phyloP scores from a whole-genome alignment of 2,797 vertebrate genomes.

The Dallia pectoralis region DNA sequence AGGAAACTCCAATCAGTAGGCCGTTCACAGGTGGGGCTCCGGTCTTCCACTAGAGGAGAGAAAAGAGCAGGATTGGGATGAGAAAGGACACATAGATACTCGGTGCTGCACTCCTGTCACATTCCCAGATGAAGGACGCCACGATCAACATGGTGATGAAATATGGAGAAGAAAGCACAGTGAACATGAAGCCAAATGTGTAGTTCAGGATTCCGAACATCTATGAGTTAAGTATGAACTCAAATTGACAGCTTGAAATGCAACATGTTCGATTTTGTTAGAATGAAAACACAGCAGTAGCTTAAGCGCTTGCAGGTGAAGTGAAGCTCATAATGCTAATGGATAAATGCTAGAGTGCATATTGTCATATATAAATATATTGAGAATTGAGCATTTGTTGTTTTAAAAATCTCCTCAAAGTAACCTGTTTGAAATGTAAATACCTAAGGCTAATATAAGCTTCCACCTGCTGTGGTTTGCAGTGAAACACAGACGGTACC shows the following conservation, averaged over 20 bases:
- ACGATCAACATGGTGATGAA: neutral
- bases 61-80: neutral
- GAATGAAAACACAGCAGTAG: neutral
- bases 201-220: slow-evolving; percentile 10
- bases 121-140: neutral
- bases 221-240: neutral
- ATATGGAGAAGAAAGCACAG: slow-evolving; percentile 10
- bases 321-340: slow-evolving; percentile 40
- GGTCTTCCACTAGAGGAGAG: slow-evolving; percentile 73
- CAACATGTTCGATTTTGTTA: neutral
- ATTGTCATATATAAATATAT: neutral
- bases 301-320: slow-evolving; percentile 31
- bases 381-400: neutral
- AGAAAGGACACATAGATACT: neutral
- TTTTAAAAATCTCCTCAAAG: neutral
- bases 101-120: neutral
- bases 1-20: slow-evolving; percentile 66
- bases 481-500: neutral
- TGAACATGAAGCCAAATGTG: neutral
- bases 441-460: neutral
- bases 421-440: neutral
- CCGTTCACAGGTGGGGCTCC: slow-evolving; percentile 60
- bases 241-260: neutral
- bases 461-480: neutral
- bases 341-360: slow-evolving; percentile 10